These are phyloP conservation scores for Lota lota DNA, from an alignment of 2,113 vertebrate species.

Conservation along the genomic window DNA sequence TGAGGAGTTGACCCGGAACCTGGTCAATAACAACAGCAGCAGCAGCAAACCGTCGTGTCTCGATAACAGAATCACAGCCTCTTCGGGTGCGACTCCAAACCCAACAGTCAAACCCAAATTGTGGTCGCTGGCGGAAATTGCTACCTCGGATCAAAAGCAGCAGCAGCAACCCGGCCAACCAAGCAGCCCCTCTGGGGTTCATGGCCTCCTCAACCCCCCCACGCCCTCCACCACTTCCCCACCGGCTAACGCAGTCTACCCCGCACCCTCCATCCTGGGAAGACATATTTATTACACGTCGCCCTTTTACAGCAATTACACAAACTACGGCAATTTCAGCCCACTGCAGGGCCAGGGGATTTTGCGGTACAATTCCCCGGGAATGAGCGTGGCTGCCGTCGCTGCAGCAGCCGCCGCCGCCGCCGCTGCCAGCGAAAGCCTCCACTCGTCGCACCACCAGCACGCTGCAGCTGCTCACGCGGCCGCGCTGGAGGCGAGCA, in stretches of 20 bases:
- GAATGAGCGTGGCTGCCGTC: constrained; percentile 73
- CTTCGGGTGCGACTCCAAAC: constrained; percentile 72
- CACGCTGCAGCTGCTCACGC: not conserved
- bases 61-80: constrained; percentile 77
- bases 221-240: constrained; percentile 78
- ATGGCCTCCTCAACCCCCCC: constrained; percentile 77
- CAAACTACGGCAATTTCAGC: constrained; percentile 97
- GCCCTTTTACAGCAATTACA: constrained; percentile 97
- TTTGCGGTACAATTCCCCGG: constrained; percentile 86
- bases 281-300: constrained; percentile 97
- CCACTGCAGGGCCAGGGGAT: constrained; percentile 94
- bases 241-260: constrained; percentile 82
- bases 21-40: constrained; percentile 60
- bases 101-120: constrained; percentile 88
- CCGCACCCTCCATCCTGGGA: constrained; percentile 89
- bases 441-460: too few species aligned
- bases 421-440: constrained; percentile 35
- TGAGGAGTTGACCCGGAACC: constrained; percentile 69
- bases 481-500: constrained; percentile 58
- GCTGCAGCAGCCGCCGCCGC: constrained; percentile 58
- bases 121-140: constrained; percentile 97
- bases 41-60: constrained; percentile 77
- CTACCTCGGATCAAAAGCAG: constrained; percentile 96
- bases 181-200: constrained; percentile 67
- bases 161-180: constrained; percentile 66